Percentiles rank a stretch among this genome's conserved stretches.
phyloP scores from a whole-genome alignment of 2,113 vertebrate genomes.

The Arenaria interpres region DNA sequence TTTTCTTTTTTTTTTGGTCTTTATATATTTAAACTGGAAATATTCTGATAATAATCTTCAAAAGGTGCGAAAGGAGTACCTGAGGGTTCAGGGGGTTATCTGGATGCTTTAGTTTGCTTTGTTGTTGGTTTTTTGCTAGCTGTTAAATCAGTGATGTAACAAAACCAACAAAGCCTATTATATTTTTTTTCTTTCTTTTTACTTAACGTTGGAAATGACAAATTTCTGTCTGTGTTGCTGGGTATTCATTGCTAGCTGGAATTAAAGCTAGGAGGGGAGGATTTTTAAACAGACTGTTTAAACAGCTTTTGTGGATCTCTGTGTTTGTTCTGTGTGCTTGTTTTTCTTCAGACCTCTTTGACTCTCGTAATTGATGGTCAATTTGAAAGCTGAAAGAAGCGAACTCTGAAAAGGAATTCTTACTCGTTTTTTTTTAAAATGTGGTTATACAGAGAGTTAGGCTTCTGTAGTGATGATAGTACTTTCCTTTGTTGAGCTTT shows the following conservation, averaged over 20 bases:
- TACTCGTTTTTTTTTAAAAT: background rate
- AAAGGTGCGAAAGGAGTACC: conserved; percentile 3
- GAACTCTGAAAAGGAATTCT: conserved; percentile 24
- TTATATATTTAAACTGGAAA: background rate
- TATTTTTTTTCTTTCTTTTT: conserved; percentile 28
- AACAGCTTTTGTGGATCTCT: conserved; percentile 60
- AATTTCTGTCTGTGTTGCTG: conserved; percentile 33
- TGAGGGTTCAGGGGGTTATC: conserved; percentile 6
- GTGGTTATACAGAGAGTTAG: background rate
- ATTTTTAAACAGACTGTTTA: conserved; percentile 57
- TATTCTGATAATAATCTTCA: background rate
- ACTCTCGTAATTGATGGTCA: conserved; percentile 53
- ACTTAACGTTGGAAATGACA: conserved; percentile 14
- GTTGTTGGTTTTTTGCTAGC: background rate
- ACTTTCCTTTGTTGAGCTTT: background rate
- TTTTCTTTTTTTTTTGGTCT: background rate
- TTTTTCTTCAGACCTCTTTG: conserved; percentile 52
- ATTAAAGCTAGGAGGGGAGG: conserved; percentile 37
- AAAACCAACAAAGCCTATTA: conserved; percentile 49
- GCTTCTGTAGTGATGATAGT: background rate
- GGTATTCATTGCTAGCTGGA: conserved; percentile 38
- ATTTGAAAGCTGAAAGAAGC: conserved; percentile 52
- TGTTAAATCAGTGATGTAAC: conserved; percentile 21
- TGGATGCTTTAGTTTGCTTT: conserved; percentile 18
- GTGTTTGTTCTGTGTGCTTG: conserved; percentile 60